Evolutionary conservation across 23 tunicate genomes (phyloP).

Genomic region (Phallusia fumigata): DNA sequence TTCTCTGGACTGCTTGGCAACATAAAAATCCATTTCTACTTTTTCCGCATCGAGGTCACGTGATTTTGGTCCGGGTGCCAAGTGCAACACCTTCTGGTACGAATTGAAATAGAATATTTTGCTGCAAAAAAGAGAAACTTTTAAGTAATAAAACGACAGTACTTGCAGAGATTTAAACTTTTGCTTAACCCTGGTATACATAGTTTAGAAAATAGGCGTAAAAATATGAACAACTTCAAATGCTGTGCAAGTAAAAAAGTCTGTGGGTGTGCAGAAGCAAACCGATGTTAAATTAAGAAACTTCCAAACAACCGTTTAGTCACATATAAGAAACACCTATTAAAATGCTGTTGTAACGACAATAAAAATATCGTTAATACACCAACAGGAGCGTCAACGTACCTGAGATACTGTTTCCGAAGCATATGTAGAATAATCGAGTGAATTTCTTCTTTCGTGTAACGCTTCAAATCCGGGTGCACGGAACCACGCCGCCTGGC

Average conservation of each 20-base stretch:
- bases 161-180: too few relatives aligned
- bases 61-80: not conserved
- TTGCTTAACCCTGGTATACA: too few relatives aligned
- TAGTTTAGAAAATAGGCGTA: too few relatives aligned
- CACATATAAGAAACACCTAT: too few relatives aligned
- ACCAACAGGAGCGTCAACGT: constrained; percentile 43
- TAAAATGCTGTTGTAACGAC: too few relatives aligned
- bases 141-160: too few relatives aligned
- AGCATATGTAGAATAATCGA: not conserved
- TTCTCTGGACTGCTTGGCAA: not conserved
- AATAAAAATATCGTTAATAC: constrained; percentile 36
- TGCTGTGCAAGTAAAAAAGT: too few relatives aligned
- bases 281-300: too few relatives aligned
- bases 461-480: not conserved
- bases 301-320: too few relatives aligned
- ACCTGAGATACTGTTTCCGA: not conserved
- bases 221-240: too few relatives aligned
- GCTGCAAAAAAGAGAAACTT: not conserved
- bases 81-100: not conserved
- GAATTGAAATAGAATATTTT: not conserved
- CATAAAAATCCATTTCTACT: not conserved
- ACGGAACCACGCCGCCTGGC: not conserved
- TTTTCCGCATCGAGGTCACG: not conserved
- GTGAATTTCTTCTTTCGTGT: not conserved
- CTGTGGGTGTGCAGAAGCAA: too few relatives aligned